Evolutionary conservation across 1,140 invertebrate species (phyloP).

Genomic region (Elymnias hypermnestra): DNA sequence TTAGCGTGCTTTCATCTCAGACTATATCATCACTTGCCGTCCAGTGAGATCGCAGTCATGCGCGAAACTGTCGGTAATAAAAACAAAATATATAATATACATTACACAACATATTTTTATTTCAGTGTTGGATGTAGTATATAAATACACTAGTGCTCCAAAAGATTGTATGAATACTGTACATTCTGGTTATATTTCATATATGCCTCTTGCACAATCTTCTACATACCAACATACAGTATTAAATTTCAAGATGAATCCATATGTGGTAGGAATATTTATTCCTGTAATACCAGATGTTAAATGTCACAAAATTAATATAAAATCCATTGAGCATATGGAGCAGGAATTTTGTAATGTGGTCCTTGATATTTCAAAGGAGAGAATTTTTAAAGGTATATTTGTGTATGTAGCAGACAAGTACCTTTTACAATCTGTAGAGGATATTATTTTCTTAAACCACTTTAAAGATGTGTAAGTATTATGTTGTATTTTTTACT

Average conservation of each 20-base stretch:
- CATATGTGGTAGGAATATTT: slow-evolving; percentile 45
- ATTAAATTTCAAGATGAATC: slow-evolving; percentile 24
- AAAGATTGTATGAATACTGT: slow-evolving; percentile 52
- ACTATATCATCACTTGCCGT: too few species aligned
- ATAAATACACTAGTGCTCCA: slow-evolving; percentile 41
- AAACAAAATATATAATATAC: too few species aligned
- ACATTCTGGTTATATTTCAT: slow-evolving; percentile 40
- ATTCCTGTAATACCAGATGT: slow-evolving; percentile 59
- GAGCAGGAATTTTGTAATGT: slow-evolving; percentile 42
- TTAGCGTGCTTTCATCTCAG: too few species aligned
- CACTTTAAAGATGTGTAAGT: slow-evolving; percentile 61
- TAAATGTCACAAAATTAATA: slow-evolving; percentile 49
- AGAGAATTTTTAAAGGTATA: slow-evolving; percentile 48
- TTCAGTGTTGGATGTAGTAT: slow-evolving; percentile 55
- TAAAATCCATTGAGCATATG: slow-evolving; percentile 39
- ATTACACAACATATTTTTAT: slow-evolving; percentile 18
- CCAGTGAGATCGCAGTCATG: too few species aligned
- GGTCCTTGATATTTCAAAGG: slow-evolving; percentile 35
- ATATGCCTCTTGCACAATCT: slow-evolving; percentile 44
- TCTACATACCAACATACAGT: slow-evolving; percentile 37
- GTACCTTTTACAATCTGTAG: slow-evolving; percentile 48
- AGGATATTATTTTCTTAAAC: slow-evolving; percentile 60
- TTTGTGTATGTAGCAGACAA: slow-evolving; percentile 59
- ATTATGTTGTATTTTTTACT: slow-evolving; percentile 15
- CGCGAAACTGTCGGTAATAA: too few species aligned